phyloP scores from a whole-genome alignment of 2,888 invertebrate genomes.

The Platycnemis pennipes region DNA sequence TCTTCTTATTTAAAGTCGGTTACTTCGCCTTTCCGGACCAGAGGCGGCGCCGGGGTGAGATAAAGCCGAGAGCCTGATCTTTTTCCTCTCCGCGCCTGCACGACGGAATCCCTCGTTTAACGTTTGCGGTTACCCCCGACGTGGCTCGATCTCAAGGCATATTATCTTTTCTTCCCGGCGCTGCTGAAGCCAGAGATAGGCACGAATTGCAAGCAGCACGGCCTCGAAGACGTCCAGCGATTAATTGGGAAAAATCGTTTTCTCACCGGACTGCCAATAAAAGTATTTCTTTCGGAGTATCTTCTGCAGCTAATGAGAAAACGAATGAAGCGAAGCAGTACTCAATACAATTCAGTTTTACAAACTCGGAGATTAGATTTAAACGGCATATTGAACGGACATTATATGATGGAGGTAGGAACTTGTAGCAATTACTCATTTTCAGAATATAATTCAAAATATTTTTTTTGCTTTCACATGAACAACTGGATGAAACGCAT shows the following conservation, averaged over 20 bases:
- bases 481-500: too few relatives aligned
- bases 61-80: neutral
- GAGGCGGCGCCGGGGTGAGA: neutral
- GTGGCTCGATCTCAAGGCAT: neutral
- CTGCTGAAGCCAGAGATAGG: neutral
- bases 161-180: neutral
- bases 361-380: too few relatives aligned
- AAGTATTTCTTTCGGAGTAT: neutral
- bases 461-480: too few relatives aligned
- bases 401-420: too few relatives aligned
- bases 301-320: neutral
- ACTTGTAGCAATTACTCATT: too few relatives aligned
- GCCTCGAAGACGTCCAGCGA: neutral
- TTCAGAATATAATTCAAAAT: too few relatives aligned
- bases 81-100: neutral
- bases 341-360: neutral
- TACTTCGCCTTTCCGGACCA: neutral
- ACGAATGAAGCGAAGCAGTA: neutral
- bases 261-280: neutral
- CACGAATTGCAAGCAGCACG: neutral
- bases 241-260: neutral
- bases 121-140: neutral
- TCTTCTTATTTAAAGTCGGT: constrained; percentile 27
- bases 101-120: neutral
- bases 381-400: too few relatives aligned